Conservation (phyloP, 2,113 vertebrate genomes). For the Nothoprocta perdicaria region DNA sequence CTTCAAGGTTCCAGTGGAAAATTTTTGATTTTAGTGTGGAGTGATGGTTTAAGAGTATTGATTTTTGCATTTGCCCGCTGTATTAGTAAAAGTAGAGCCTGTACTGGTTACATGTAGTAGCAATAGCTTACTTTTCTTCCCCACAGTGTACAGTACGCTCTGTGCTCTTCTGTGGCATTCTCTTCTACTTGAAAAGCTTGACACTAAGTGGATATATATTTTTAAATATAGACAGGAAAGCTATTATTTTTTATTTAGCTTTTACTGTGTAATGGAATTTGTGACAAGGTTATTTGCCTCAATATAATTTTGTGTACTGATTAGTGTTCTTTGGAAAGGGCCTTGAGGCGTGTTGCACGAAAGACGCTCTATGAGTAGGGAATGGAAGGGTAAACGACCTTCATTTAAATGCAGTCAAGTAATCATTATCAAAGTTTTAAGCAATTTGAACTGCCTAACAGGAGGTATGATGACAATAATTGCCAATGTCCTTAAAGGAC, state of each 20-base stretch:
- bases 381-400: slow-evolving; percentile 74
- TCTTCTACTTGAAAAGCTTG: slow-evolving; percentile 74
- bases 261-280: slow-evolving; percentile 81
- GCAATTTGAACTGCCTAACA: slow-evolving; percentile 78
- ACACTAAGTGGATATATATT: slow-evolving; percentile 81
- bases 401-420: slow-evolving; percentile 79
- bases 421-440: slow-evolving; percentile 82
- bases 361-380: slow-evolving; percentile 67
- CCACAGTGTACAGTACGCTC: background rate
- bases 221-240: slow-evolving; percentile 79
- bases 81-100: background rate
- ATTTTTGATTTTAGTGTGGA: background rate
- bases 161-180: slow-evolving; percentile 48
- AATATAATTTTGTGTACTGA: slow-evolving; percentile 81
- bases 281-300: slow-evolving; percentile 83
- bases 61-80: background rate
- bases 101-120: background rate
- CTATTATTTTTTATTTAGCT: slow-evolving; percentile 85
- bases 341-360: slow-evolving; percentile 68
- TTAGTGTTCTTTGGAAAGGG: slow-evolving; percentile 81
- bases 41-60: background rate
- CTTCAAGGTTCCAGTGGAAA: slow-evolving; percentile 4
- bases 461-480: slow-evolving; percentile 76
- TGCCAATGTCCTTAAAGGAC: slow-evolving; percentile 74
- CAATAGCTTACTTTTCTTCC: slow-evolving; percentile 39